Evolutionary conservation across 2,888 invertebrate species (phyloP).

Genomic region (Microctonus aethiopoides): DNA sequence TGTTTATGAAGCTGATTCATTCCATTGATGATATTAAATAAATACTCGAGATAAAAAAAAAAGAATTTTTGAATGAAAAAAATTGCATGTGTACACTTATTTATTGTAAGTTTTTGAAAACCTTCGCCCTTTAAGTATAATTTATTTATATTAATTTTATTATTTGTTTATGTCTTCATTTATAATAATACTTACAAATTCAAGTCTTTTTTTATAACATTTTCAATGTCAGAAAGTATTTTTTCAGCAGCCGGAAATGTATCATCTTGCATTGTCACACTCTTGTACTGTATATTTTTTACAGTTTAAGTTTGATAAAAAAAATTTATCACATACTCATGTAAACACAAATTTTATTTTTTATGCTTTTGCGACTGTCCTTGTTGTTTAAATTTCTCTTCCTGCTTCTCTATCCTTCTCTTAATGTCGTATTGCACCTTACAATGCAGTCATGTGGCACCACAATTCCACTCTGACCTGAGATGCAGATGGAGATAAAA

Average conservation of each 20-base stretch:
- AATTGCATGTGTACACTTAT: background rate
- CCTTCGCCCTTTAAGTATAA: conserved; percentile 52
- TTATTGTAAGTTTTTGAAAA: conserved; percentile 27
- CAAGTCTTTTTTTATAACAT: conserved; percentile 78
- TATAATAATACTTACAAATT: conserved; percentile 76
- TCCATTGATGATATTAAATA: too few species aligned
- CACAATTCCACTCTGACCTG: background rate
- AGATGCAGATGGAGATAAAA: background rate
- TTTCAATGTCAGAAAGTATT: conserved; percentile 82
- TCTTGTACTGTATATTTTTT: conserved; percentile 40
- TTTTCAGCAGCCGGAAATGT: conserved; percentile 82
- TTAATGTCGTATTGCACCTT: conserved; percentile 38
- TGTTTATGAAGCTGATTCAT: too few species aligned
- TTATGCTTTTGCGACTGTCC: too few species aligned
- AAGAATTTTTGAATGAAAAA: too few species aligned
- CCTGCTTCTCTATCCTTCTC: conserved; percentile 37
- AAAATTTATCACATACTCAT: conserved; percentile 40
- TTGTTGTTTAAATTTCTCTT: too few species aligned
- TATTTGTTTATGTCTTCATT: background rate
- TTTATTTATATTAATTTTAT: background rate
- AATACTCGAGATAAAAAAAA: too few species aligned
- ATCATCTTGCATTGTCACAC: conserved; percentile 71
- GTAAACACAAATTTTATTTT: conserved; percentile 22
- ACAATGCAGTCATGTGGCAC: conserved; percentile 43
- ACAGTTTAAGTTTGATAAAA: conserved; percentile 48